Base-by-base conservation (phyloP, 2,888 invertebrate genomes). In the Drosophila formosana region DNA sequence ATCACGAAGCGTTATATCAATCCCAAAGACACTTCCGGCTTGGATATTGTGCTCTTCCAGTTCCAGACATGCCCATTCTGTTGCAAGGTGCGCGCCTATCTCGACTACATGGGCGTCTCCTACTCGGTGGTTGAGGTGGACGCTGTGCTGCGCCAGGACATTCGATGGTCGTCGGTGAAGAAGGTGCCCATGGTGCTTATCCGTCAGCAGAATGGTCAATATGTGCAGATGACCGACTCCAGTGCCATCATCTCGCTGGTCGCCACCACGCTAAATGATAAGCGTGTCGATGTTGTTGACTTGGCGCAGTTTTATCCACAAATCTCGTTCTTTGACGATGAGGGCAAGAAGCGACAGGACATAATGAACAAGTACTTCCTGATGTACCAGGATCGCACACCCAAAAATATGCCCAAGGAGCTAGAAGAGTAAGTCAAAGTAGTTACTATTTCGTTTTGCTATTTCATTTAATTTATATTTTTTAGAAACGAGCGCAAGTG, bases 31-130 rank as follows among this genome's bases (percentile, higher is more conserved):
- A 93, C 90, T 1, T 94, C 94, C 47, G 95, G 95, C 28, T 93
- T 98, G 64, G 95, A 97, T 80, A 92, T 99, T 49, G 96, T 97
- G 0, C 93, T 99, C 18, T 99, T 97, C 91, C 99, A 99, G 93
- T 99, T 98, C 91, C 97, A 98, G 88, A 98, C 98, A 0, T 99
- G 99, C 90, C 99, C 99, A 0, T 99, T 99, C 92, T 99, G 99
- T 92, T 98, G 98, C 91, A 99, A 99, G 94, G 92, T 92, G 2
- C 94, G 98, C 66, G 96, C 97, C 0, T 97, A 96, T 91, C 93
- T 99, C 9, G 99, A 99, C 92, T 98, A 96, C 83, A 95, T 96
- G 91, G 98, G 99, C 1, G 95, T 99, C 63, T 97, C 97, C 0
- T 99, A 99, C 91, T 96, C 99, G 82, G 95, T 99, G 6, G 96